Evolutionary conservation across 2,797 vertebrate genomes (phyloP), one percentile per base, ranked within the genome.

Genomic region (Erpetoichthys calabaricus): DNA sequence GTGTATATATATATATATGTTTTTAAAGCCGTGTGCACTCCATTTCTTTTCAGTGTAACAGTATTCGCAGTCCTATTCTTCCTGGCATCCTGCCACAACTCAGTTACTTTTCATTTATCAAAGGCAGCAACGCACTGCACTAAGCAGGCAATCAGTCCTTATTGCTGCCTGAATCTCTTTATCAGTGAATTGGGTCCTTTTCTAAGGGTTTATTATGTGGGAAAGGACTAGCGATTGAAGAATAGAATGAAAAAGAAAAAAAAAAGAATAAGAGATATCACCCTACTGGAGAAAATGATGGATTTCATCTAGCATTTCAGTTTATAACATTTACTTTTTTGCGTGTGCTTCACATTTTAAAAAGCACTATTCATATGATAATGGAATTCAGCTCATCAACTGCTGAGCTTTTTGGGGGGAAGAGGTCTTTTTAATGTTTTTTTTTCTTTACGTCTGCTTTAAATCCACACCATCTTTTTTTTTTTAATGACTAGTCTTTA

Each of bases 21-120:
- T 49, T 49, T 7, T 7, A 49, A 49, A 7, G 7, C 47, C 47
- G 7, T 70, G 56, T 68, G 51, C 67, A 60, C 60, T 68, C 59
- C 60, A 69, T 68, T 60, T 72, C 67, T 58, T 62, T 68, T 64
- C 68, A 73, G 73, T 70, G 70, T 74, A 81, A 75, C 68, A 57
- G 63, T 70, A 67, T 83, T 82, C 83, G 66, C 61, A 59, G 63
- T 61, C 59, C 70, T 65, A 68, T 81, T 81, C 63, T 70, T 73
- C 58, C 71, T 80, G 78, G 79, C 74, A 51, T 55, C 63, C 74
- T 80, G 83, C 83, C 85, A 85, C 75, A 68, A 70, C 67, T 59
- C 66, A 75, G 75, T 56, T 78, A 70, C 73, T 78, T 85, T 85
- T 86, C 78, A 90, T 91, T 86, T 75, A 85, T 89, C 85, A 89